Conservation (phyloP, 2,888 invertebrate genomes). For the Drosophila rellima region DNA sequence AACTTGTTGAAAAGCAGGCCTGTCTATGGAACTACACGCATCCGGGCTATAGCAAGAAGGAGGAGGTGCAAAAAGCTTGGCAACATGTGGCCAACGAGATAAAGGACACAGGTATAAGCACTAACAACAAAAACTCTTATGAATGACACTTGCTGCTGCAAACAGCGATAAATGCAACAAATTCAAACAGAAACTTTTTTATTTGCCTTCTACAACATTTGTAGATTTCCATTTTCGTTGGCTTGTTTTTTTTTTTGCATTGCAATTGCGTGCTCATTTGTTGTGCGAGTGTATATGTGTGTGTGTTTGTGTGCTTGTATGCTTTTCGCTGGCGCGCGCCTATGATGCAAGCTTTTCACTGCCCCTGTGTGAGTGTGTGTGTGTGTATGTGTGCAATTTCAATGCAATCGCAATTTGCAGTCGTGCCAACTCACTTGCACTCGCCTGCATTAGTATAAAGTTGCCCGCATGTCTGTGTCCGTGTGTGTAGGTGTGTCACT, state of each 20-base stretch:
- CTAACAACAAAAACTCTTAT: background rate
- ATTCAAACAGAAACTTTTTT: conserved; percentile 14
- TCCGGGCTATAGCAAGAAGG: conserved; percentile 84
- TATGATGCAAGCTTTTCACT: conserved; percentile 76
- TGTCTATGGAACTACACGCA: conserved; percentile 83
- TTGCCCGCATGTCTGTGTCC: conserved; percentile 16
- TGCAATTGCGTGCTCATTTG: conserved; percentile 75
- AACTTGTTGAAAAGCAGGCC: conserved; percentile 82
- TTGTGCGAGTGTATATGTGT: conserved; percentile 21
- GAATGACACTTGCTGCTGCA: conserved; percentile 14
- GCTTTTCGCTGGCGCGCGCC: conserved; percentile 54
- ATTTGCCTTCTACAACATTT: conserved; percentile 34
- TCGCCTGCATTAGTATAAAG: conserved; percentile 18
- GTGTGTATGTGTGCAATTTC: conserved; percentile 42
- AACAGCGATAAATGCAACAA: conserved; percentile 11
- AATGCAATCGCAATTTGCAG: conserved; percentile 65
- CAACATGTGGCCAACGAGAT: conserved; percentile 84
- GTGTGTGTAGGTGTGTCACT: conserved; percentile 72
- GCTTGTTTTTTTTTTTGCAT: conserved; percentile 38
- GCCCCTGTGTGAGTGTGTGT: conserved; percentile 14
- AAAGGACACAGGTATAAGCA: conserved; percentile 81
- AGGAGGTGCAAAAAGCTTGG: conserved; percentile 83
- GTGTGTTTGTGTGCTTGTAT: conserved; percentile 30
- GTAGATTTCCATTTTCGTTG: conserved; percentile 57
- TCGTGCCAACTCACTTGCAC: conserved; percentile 62